Percentiles rank a stretch among this genome's conserved stretches.
Conservation (phyloP, 2,888 invertebrate species). For the Plagiodera versicolora region DNA sequence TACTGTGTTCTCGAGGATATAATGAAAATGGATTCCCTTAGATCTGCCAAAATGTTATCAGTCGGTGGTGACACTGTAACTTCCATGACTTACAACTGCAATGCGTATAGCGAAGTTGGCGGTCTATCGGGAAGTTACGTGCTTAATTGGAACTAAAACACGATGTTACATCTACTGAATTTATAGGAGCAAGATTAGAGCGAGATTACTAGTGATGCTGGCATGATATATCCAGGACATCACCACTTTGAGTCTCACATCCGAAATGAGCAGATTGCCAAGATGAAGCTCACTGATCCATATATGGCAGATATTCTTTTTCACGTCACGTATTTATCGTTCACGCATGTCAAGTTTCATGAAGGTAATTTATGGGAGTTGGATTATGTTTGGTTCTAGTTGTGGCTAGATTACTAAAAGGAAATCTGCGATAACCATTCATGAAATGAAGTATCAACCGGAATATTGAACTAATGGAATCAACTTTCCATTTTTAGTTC, state of each 20-base stretch:
- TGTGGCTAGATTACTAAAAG: too few relatives aligned
- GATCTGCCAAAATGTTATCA: conserved; percentile 42
- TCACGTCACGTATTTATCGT: too few relatives aligned
- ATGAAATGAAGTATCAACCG: too few relatives aligned
- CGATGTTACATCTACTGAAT: conserved; percentile 26
- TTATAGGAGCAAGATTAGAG: conserved; percentile 16
- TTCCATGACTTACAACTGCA: conserved; percentile 40
- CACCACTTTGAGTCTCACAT: neutral
- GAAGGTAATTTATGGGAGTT: too few relatives aligned
- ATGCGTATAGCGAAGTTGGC: conserved; percentile 41
- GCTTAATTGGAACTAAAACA: conserved; percentile 35
- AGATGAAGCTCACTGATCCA: too few relatives aligned
- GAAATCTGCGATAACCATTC: too few relatives aligned
- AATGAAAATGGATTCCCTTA: conserved; percentile 45
- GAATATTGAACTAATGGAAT: too few relatives aligned
- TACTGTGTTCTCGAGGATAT: conserved; percentile 29
- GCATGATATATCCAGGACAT: neutral
- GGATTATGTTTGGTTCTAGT: too few relatives aligned
- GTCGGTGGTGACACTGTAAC: conserved; percentile 36
- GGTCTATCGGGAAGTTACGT: conserved; percentile 39
- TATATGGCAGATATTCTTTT: too few relatives aligned
- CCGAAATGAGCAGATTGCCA: too few relatives aligned
- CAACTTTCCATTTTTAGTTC: too few relatives aligned
- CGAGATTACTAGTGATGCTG: neutral
- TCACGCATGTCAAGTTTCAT: too few relatives aligned